Evolutionary conservation across 2,113 vertebrate genomes (phyloP).

Genomic region (Gadus chalcogrammus): DNA sequence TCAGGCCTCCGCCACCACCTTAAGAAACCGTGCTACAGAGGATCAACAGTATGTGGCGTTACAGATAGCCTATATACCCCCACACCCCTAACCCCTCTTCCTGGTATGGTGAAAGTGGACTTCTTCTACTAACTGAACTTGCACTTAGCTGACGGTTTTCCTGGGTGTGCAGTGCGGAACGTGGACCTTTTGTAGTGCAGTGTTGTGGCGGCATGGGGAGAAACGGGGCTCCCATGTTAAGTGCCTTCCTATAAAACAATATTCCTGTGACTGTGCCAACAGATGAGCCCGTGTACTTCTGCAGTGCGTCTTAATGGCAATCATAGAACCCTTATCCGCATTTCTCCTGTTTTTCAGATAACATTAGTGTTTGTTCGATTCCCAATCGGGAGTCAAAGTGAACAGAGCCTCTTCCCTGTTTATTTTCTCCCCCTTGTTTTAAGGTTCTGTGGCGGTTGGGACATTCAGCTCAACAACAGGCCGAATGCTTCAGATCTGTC

Average conservation of each 20-base stretch:
- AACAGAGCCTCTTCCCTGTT: slow-evolving; percentile 27
- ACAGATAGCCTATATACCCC: slow-evolving; percentile 5
- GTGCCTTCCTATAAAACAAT: slow-evolving; percentile 64
- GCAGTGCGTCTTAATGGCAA: slow-evolving; percentile 70
- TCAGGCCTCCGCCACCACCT: slow-evolving; percentile 8
- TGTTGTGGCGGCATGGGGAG: slow-evolving; percentile 61
- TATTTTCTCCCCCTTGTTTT: not conserved
- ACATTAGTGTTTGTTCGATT: slow-evolving; percentile 9
- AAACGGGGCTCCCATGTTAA: slow-evolving; percentile 55
- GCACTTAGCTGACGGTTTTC: slow-evolving; percentile 55
- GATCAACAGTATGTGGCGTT: slow-evolving; percentile 33
- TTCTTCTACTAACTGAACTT: slow-evolving; percentile 52
- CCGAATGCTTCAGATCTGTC: slow-evolving; percentile 40
- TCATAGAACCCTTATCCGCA: slow-evolving; percentile 54
- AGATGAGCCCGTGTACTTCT: slow-evolving; percentile 62
- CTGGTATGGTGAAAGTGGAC: slow-evolving; percentile 43
- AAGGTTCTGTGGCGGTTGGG: slow-evolving; percentile 23
- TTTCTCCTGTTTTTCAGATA: slow-evolving; percentile 22
- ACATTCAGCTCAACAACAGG: slow-evolving; percentile 26
- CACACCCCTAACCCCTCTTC: not conserved
- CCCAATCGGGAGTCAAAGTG: slow-evolving; percentile 25
- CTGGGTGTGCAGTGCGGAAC: slow-evolving; percentile 52
- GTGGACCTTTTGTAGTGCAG: slow-evolving; percentile 53
- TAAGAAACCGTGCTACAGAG: slow-evolving; percentile 25
- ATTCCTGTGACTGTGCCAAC: slow-evolving; percentile 69